Base-by-base conservation (phyloP, 2,113 vertebrate species). In the Pteruthius melanotis region DNA sequence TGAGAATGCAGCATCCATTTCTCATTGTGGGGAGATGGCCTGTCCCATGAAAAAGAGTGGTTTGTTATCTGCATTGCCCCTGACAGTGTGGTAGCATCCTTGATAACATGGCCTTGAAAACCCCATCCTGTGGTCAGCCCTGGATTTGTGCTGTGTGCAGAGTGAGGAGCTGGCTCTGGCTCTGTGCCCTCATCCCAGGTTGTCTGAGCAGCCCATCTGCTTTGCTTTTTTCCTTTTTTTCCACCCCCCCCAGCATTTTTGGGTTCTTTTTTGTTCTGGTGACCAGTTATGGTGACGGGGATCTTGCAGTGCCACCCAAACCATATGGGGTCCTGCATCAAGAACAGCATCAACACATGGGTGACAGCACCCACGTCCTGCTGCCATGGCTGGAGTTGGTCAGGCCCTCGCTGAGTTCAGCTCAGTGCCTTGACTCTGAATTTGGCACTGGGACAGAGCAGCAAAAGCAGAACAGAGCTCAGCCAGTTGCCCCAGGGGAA, bases 311-410 rank as follows among this genome's bases (percentile, higher is more conserved):
- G 54, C 60, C 35, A 27, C 28, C 22, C 33, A 53, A 54, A 83
- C 26, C 19, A 10, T 15, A 2, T 12, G 23, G 42, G 4, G 42
- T 42, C 24, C n/a, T 56, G 74, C 22, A 23, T 49, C 31, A 49
- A 11, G 77, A 39, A 53, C 3, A 6, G 20, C 39, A 35, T 47
- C 19, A 28, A 3, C 0, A 1, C 1, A 1, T 10, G 37, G 35
- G 20, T 84, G 83, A 47, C 47, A 70, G 2, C 72, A 54, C 50
- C 31, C 49, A 19, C 0, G 4, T 78, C 39, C 27, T 53, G 26
- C 60, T 77, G 68, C 79, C 7, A 0, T 50, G 68, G 54, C 49
- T 64, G 50, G 56, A 47, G 47, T 16, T 30, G 4, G 30, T 56
- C 42, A 42, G 23, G n/a, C 49, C 47, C 53, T 63, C 4, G 0